Evolutionary conservation across 2,888 invertebrate genomes (phyloP).

Genomic region (Nesidiocoris tenuis): DNA sequence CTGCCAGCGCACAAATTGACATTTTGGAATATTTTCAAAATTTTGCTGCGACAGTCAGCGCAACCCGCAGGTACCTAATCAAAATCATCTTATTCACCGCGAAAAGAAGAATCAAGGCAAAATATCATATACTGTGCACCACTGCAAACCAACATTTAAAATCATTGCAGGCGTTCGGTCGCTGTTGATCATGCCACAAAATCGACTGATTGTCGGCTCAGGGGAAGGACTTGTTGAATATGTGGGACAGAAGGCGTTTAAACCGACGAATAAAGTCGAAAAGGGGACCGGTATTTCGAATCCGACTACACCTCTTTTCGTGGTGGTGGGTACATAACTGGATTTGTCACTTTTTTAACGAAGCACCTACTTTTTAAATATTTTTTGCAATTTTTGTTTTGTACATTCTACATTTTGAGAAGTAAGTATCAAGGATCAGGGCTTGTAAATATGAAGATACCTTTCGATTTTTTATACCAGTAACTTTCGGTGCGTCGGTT

Average conservation of each 20-base stretch:
- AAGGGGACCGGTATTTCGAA: constrained; percentile 54
- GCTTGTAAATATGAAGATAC: too few species aligned
- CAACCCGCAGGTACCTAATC: not conserved
- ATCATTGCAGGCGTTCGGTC: constrained; percentile 71
- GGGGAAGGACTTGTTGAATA: constrained; percentile 82
- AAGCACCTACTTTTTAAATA: too few species aligned
- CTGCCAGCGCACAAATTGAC: not conserved
- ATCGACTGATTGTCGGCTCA: constrained; percentile 72
- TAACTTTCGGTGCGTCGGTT: too few species aligned
- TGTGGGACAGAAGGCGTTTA: constrained; percentile 60
- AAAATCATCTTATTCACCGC: not conserved
- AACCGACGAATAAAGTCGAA: constrained; percentile 34
- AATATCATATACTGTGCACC: too few species aligned
- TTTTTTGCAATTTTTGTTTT: too few species aligned
- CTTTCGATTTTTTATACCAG: too few species aligned
- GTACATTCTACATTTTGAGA: too few species aligned
- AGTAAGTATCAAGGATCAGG: too few species aligned
- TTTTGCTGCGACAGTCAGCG: not conserved
- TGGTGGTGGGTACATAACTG: constrained; percentile 35
- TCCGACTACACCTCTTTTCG: constrained; percentile 56
- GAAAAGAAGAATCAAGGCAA: too few species aligned
- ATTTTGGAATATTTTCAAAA: not conserved
- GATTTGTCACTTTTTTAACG: too few species aligned
- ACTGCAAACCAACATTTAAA: too few species aligned
- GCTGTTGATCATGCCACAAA: constrained; percentile 63